phyloP scores from a whole-genome alignment of 2,888 invertebrate species.

The Tinea semifulvella region DNA sequence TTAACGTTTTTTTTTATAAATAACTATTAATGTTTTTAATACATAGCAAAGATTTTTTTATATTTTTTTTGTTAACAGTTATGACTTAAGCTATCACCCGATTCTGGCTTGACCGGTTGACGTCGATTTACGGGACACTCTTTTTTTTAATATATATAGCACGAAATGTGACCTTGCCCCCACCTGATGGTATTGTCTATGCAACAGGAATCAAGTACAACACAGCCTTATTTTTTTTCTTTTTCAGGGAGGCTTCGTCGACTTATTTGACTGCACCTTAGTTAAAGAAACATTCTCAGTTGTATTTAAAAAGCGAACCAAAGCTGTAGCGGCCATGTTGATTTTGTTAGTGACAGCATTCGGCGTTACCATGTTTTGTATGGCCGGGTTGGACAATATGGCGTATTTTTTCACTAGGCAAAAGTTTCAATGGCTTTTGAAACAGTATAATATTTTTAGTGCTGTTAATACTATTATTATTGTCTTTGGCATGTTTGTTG shows the following conservation, averaged over 20 bases:
- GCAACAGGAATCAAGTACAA: too few species aligned
- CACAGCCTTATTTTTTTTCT: not conserved
- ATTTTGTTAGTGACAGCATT: conserved; percentile 14
- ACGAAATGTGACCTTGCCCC: too few species aligned
- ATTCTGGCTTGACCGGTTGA: too few species aligned
- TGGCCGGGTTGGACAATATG: conserved; percentile 16
- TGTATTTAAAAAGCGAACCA: conserved; percentile 17
- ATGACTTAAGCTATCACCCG: too few species aligned
- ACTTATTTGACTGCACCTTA: conserved; percentile 14
- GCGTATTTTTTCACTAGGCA: conserved; percentile 20
- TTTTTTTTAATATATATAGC: too few species aligned
- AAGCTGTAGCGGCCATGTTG: conserved; percentile 11
- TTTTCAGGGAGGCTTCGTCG: conserved; percentile 18
- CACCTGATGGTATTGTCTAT: too few species aligned
- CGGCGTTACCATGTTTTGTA: conserved; percentile 16
- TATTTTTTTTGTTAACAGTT: not conserved
- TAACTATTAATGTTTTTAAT: too few species aligned
- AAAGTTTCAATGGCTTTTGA: conserved; percentile 20
- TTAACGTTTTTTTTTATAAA: too few species aligned
- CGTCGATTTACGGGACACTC: too few species aligned
- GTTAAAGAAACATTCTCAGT: conserved; percentile 16
- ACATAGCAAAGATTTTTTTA: not conserved
- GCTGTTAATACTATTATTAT: conserved; percentile 18
- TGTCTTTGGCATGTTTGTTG: conserved; percentile 19
- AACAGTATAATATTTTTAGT: conserved; percentile 19